phyloP scores from a whole-genome alignment of 2,113 vertebrate genomes.

The Psittacula cyanocephala region DNA sequence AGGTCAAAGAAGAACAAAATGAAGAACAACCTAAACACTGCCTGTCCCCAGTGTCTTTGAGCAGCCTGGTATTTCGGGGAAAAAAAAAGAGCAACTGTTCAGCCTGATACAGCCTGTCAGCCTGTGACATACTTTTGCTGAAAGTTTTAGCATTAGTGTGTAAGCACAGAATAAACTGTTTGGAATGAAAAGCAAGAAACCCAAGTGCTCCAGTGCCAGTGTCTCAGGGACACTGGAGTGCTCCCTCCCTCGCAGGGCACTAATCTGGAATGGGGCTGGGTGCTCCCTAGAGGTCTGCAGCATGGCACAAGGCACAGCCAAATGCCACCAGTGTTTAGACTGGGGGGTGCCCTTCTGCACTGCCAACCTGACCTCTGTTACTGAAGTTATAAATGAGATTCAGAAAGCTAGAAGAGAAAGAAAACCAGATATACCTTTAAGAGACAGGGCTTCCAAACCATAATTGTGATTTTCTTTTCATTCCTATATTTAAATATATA shows the following conservation, averaged over 20 bases:
- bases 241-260: fast-evolving
- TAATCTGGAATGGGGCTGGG: background rate
- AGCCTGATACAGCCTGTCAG: background rate
- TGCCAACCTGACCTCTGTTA: background rate
- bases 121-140: background rate
- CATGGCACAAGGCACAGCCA: background rate
- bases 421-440: background rate
- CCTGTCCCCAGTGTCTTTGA: background rate
- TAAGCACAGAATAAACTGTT: background rate
- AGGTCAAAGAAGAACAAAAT: slow-evolving; percentile 32
- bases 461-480: background rate
- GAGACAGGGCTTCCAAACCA: background rate
- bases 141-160: background rate
- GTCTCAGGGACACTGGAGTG: fast-evolving
- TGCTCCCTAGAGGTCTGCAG: background rate
- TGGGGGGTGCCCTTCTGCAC: background rate
- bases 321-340: background rate
- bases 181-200: background rate
- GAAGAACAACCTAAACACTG: slow-evolving; percentile 1
- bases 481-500: background rate
- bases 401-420: background rate
- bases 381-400: background rate
- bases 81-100: background rate
- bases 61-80: background rate
- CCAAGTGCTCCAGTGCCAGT: background rate